phyloP scores from a whole-genome alignment of 1,140 invertebrate species.

The Rhyzopertha dominica region DNA sequence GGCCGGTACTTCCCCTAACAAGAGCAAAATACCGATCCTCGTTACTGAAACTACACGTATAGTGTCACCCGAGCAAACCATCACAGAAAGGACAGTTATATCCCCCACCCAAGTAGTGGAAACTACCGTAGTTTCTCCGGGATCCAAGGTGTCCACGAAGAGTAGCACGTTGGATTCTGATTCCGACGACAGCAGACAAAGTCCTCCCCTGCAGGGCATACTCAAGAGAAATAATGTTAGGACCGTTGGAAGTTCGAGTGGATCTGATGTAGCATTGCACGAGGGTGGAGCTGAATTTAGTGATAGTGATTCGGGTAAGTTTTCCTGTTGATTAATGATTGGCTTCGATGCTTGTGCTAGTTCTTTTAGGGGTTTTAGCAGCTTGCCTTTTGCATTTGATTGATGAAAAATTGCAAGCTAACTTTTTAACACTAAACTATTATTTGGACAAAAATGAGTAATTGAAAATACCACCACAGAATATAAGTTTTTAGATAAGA shows the following conservation, averaged over 20 bases:
- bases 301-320: conserved; percentile 44
- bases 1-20: conserved; percentile 19
- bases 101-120: conserved; percentile 26
- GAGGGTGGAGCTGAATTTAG: conserved; percentile 49
- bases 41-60: conserved; percentile 39
- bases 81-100: conserved; percentile 21
- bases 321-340: too few relatives aligned
- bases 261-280: conserved; percentile 59
- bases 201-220: conserved; percentile 39
- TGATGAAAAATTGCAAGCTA: too few relatives aligned
- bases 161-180: conserved; percentile 41
- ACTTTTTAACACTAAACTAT: too few relatives aligned
- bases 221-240: conserved; percentile 41
- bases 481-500: too few relatives aligned
- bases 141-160: conserved; percentile 36
- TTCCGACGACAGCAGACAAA: conserved; percentile 39
- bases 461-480: too few relatives aligned
- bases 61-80: conserved; percentile 46
- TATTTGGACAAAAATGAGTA: too few relatives aligned
- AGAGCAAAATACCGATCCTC: conserved; percentile 49
- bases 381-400: too few relatives aligned
- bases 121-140: conserved; percentile 29
- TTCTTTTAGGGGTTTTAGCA: too few relatives aligned
- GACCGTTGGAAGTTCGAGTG: conserved; percentile 57
- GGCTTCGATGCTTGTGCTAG: too few relatives aligned